phyloP scores from a whole-genome alignment of 2,888 invertebrate species.

The Drosophila nigricruria region DNA sequence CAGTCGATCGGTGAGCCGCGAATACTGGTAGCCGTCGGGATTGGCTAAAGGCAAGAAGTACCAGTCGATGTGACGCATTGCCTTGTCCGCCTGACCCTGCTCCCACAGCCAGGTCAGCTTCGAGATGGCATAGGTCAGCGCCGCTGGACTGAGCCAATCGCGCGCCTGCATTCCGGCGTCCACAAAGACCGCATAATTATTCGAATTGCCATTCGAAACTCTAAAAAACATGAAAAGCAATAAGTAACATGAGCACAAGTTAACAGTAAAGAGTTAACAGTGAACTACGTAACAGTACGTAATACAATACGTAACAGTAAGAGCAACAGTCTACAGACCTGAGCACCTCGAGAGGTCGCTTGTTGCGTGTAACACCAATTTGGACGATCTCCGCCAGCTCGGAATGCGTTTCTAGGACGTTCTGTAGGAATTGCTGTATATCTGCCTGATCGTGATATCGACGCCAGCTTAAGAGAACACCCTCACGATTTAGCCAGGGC shows the following conservation, averaged over 20 bases:
- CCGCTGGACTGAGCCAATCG: constrained; percentile 94
- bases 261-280: background rate
- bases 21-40: constrained; percentile 94
- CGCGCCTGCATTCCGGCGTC: constrained; percentile 93
- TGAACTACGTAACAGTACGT: background rate
- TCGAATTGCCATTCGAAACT: constrained; percentile 89
- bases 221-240: constrained; percentile 73
- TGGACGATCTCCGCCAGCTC: constrained; percentile 89
- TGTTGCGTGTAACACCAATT: constrained; percentile 91
- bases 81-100: constrained; percentile 82
- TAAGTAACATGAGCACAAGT: background rate
- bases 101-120: constrained; percentile 88
- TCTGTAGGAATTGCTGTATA: constrained; percentile 90
- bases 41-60: constrained; percentile 91
- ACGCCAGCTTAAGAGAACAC: constrained; percentile 89
- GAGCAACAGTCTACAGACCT: constrained; percentile 58
- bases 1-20: constrained; percentile 91
- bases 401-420: constrained; percentile 89
- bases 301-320: background rate
- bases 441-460: constrained; percentile 90
- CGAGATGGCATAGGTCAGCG: constrained; percentile 91
- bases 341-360: constrained; percentile 89
- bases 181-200: constrained; percentile 89
- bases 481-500: constrained; percentile 82
- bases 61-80: constrained; percentile 93